phyloP scores from a whole-genome alignment of 2,113 vertebrate genomes.

The Bagarius yarrelli region DNA sequence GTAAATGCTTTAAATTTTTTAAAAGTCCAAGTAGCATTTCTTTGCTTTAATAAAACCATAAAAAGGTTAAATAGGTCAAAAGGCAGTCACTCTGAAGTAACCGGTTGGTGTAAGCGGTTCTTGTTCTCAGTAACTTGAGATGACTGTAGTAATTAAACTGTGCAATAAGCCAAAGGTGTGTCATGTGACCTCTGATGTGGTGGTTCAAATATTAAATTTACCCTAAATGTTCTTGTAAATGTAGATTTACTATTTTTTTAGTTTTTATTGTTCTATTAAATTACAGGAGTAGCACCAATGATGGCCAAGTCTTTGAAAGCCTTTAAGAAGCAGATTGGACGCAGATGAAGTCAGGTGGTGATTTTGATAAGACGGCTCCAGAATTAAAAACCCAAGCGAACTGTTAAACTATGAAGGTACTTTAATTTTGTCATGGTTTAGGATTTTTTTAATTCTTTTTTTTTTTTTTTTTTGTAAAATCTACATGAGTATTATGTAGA shows the following conservation, averaged over 20 bases:
- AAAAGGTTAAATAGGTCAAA: too few relatives aligned
- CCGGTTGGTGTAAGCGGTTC: background rate
- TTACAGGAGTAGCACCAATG: conserved; percentile 79
- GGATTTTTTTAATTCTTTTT: conserved; percentile 17
- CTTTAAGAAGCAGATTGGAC: conserved; percentile 72
- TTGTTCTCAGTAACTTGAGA: background rate
- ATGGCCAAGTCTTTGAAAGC: conserved; percentile 83
- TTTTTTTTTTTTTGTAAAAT: background rate
- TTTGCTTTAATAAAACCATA: too few relatives aligned
- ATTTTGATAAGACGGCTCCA: background rate
- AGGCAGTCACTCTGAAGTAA: background rate
- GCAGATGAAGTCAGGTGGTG: conserved; percentile 59
- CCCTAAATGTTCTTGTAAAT: background rate
- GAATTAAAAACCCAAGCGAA: background rate
- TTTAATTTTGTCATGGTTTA: conserved; percentile 17
- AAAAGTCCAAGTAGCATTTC: too few relatives aligned
- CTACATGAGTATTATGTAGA: background rate
- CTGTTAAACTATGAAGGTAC: background rate
- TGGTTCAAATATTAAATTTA: background rate
- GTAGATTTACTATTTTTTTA: background rate
- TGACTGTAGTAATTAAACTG: background rate
- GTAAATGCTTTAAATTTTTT: too few relatives aligned
- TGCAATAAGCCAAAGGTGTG: background rate
- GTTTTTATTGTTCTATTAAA: background rate
- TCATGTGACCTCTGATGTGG: background rate